Evolutionary conservation across 2,888 invertebrate genomes (phyloP).

Genomic region (Bimastos eiseni): DNA sequence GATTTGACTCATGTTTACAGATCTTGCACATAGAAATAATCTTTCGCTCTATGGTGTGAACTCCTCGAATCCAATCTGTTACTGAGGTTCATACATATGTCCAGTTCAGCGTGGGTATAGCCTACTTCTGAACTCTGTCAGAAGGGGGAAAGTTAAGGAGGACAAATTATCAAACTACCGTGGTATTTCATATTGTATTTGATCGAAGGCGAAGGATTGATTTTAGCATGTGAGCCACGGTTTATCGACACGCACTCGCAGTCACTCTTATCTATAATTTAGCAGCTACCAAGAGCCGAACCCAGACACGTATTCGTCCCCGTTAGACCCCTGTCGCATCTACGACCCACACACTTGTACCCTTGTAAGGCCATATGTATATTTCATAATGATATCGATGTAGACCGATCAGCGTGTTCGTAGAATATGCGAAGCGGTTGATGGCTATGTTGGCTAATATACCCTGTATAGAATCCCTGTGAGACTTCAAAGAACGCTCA

Average conservation of each 20-base stretch:
- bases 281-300: background rate
- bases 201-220: background rate
- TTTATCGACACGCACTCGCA: background rate
- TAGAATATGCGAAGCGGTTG: background rate
- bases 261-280: background rate
- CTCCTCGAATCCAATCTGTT: no score
- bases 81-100: no score
- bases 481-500: background rate
- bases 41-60: no score
- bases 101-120: no score
- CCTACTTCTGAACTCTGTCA: no score
- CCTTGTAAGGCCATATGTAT: background rate
- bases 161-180: no score
- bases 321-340: background rate
- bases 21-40: no score
- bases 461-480: background rate
- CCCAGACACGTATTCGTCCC: background rate
- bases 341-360: background rate
- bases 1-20: no score
- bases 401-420: background rate
- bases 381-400: background rate
- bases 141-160: no score
- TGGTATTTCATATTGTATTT: no score
- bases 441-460: background rate
- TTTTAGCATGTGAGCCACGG: background rate